Evolutionary conservation across 2,888 invertebrate genomes (phyloP).

Genomic region (Bellardia bayeri): DNA sequence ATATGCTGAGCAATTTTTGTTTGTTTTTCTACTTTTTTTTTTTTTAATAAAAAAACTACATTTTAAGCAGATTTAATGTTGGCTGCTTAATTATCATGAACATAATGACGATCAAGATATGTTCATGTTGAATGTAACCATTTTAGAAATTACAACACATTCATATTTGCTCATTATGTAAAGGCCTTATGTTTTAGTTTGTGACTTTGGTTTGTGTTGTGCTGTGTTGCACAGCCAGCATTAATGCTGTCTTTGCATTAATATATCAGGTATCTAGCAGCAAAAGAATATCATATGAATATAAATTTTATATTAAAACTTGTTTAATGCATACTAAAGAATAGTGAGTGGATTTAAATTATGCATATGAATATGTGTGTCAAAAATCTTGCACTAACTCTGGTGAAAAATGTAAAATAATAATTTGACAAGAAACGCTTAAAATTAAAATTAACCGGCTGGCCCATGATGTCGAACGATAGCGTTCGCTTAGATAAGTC

Average conservation of each 20-base stretch:
- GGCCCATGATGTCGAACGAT: too few species aligned
- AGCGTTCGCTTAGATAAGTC: too few species aligned
- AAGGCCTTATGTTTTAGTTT: background rate
- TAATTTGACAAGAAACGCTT: too few species aligned
- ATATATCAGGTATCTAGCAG: conserved; percentile 11
- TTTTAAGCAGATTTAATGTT: conserved; percentile 56
- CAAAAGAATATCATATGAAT: background rate
- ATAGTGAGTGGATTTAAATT: too few species aligned
- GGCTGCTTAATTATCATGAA: background rate
- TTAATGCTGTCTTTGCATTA: conserved; percentile 27
- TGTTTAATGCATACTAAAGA: too few species aligned
- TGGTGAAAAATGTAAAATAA: too few species aligned
- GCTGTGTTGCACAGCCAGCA: background rate
- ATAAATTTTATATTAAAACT: too few species aligned
- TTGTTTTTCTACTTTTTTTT: conserved; percentile 26
- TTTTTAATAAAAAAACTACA: conserved; percentile 20
- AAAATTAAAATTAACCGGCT: too few species aligned
- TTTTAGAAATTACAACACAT: conserved; percentile 39
- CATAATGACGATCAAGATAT: conserved; percentile 14
- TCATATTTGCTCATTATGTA: conserved; percentile 38
- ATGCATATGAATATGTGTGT: too few species aligned
- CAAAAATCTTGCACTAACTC: too few species aligned
- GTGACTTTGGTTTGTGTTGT: conserved; percentile 6
- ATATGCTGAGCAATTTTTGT: conserved; percentile 33
- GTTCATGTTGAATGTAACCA: background rate